A percentile compares a stretch with the other conserved stretches of the same genome.
Conservation (phyloP, 1,140 invertebrate species). For the Panagrolaimus sp. region DNA sequence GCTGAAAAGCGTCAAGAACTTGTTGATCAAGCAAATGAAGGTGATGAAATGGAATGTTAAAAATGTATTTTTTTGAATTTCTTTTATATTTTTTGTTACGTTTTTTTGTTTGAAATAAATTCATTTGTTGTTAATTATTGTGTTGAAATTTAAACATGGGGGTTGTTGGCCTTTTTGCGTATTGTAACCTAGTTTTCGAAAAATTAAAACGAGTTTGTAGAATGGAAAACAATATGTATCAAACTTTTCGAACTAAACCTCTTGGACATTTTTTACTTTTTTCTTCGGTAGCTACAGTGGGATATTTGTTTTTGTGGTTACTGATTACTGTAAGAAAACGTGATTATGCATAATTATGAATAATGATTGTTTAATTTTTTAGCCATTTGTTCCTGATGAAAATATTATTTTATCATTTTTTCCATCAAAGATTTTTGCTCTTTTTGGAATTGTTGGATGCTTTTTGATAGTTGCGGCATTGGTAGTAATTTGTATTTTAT, state of each 20-base stretch:
- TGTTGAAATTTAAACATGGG: background rate
- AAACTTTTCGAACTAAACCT: no score
- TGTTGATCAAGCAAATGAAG: no score
- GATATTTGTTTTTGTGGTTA: no score
- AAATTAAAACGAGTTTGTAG: no score
- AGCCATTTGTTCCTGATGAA: slow-evolving; percentile 33
- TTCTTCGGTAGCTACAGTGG: no score
- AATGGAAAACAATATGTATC: no score
- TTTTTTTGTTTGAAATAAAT: background rate
- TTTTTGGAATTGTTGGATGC: slow-evolving; percentile 15
- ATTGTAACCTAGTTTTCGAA: no score
- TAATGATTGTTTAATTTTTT: background rate
- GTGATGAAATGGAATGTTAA: no score
- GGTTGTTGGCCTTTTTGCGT: no score
- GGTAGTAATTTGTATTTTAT: background rate
- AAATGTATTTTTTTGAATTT: background rate
- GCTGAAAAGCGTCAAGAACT: no score
- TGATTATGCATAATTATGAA: background rate
- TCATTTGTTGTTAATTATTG: background rate
- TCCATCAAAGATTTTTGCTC: slow-evolving; percentile 16
- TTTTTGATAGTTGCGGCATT: slow-evolving; percentile 22
- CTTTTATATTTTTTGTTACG: background rate
- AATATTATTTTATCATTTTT: slow-evolving; percentile 18
- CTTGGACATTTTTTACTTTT: no score
- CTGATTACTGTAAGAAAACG: background rate